Evolutionary conservation across 2,888 invertebrate genomes (phyloP), one percentile per base, ranked within the genome.

Genomic region (Mallateleia sp.): DNA sequence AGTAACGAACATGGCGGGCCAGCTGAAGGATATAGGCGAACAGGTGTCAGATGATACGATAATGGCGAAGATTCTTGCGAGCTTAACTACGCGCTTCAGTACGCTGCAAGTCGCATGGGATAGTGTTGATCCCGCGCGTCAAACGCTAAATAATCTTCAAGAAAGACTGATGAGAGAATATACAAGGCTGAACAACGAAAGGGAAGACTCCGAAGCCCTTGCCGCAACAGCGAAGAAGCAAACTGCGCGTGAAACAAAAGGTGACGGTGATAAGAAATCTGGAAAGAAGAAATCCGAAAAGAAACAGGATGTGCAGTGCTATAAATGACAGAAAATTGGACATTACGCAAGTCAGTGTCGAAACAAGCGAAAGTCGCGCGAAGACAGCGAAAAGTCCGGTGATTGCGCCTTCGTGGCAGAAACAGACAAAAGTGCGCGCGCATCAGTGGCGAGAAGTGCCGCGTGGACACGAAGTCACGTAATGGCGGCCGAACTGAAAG

Each of bases 41-140:
- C 34, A 58, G 9, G 60, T 89, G 28, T 72, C 90, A 38, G 87
- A 88, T 24, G 25, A 52, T 4, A 78, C 86, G 6, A 47, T 89
- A 3, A 88, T 90, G 82, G 89, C 89, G 15, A 91, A 90, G 47
- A 86, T 89, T 56, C 79, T 91, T 9, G 85, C 82, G 1, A 89
- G 90, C 71, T 54, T 91, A 28, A 83, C 90, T 11, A n/a, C 84
- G 25, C 88, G 72, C 50, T 90, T 60, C 34, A 67, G 84, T 22
- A 71, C 86, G 34, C 77, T 91, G 34, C 81, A 88, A 24, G 80
- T 83, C n/a, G 89, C 84, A 22, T 89, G 86, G 89, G 88, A 88
- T 20, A 88, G 79, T 42, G 85, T 88, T 5, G 87, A 87, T n/a
- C 78, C 80, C 15, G 66, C 45, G 9, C 38, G 80, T 45, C 88